A percentile compares a stretch with the other conserved stretches of the same genome.
Evolutionary conservation across 2,797 vertebrate species (phyloP).

Genomic region (Allobates femoralis): DNA sequence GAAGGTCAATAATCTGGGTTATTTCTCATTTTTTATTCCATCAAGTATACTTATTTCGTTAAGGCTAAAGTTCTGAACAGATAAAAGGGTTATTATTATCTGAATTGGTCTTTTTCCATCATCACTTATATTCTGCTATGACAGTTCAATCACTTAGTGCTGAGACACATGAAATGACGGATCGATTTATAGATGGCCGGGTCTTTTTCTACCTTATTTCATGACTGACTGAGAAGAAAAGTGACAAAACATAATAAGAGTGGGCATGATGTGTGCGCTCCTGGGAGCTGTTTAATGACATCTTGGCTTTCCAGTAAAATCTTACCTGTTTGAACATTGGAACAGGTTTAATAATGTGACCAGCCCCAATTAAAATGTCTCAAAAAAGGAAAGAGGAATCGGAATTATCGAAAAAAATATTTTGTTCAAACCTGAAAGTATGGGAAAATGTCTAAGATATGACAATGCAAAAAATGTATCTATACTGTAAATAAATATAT

Average conservation of each 20-base stretch:
- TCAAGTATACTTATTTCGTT: background rate
- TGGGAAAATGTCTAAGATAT: background rate
- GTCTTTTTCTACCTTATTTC: background rate
- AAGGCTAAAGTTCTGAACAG: background rate
- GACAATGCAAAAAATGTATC: background rate
- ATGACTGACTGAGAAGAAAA: too few relatives aligned
- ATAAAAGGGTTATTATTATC: background rate
- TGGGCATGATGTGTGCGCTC: background rate
- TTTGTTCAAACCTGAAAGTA: background rate
- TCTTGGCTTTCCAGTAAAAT: background rate
- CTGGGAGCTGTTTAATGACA: slow-evolving; percentile 6
- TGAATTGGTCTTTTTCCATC: background rate
- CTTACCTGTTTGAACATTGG: background rate
- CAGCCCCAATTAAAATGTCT: background rate
- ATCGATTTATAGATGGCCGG: background rate
- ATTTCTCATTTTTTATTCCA: background rate
- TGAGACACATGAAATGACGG: background rate
- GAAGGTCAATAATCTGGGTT: background rate
- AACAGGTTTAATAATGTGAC: background rate
- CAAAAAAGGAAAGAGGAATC: background rate
- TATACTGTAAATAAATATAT: too few relatives aligned
- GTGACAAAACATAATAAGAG: slow-evolving; percentile 2
- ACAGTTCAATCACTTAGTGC: background rate
- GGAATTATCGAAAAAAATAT: background rate
- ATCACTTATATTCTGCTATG: background rate